Evolutionary conservation across 2,888 invertebrate species (phyloP).

Genomic region (Aphrophora alni): DNA sequence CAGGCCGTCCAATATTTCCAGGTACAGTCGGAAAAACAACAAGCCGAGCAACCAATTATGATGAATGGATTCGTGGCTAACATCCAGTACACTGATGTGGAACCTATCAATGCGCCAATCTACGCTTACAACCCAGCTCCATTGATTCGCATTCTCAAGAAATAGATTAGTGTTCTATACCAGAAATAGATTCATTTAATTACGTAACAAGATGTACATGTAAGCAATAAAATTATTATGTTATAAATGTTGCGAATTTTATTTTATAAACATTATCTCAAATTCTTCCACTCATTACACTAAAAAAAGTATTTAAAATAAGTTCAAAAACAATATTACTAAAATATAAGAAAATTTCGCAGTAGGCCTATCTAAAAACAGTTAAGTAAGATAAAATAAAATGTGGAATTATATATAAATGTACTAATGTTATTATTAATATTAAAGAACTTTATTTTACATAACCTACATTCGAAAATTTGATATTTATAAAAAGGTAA

Average conservation of each 20-base stretch:
- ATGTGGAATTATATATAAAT: no score
- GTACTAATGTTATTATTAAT: no score
- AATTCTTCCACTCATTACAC: no score
- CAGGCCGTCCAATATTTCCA: constrained; percentile 14
- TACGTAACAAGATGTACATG: neutral
- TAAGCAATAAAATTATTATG: neutral
- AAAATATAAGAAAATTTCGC: no score
- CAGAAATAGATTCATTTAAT: neutral
- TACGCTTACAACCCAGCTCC: constrained; percentile 47
- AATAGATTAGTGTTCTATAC: neutral
- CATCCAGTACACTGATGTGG: constrained; percentile 49
- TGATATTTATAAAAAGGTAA: no score
- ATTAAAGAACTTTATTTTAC: no score
- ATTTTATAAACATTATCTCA: no score
- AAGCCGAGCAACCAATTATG: neutral
- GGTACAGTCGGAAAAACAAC: neutral
- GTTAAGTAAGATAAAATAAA: no score
- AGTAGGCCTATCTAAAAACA: no score
- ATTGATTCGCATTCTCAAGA: constrained; percentile 41
- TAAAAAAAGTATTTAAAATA: no score
- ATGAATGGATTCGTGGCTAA: constrained; percentile 43
- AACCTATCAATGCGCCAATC: constrained; percentile 49
- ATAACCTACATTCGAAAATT: no score
- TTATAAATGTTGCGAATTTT: neutral
- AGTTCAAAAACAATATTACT: no score